Percentiles rank a stretch among this genome's conserved stretches.
These are phyloP conservation scores for Gobio occitaniae DNA, from an alignment of 2,797 vertebrate species.

Conservation along the genomic window DNA sequence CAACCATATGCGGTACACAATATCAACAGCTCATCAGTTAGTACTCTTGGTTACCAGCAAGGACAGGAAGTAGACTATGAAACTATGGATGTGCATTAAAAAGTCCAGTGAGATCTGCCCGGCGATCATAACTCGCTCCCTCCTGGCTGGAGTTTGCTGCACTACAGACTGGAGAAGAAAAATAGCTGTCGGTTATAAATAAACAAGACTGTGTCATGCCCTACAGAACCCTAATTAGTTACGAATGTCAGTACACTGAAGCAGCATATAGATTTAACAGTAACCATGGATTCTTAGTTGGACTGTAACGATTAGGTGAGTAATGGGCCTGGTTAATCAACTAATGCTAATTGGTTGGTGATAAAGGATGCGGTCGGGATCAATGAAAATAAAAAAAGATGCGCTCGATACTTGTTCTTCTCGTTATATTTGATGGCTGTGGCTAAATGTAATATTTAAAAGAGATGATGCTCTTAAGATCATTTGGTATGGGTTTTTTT, in stretches of 20 bases:
- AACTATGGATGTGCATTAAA: not conserved
- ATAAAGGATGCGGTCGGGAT: constrained; percentile 45
- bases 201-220: constrained; percentile 49
- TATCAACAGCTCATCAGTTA: constrained; percentile 7
- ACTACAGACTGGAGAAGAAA: constrained; percentile 12
- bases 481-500: not conserved
- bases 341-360: constrained; percentile 57
- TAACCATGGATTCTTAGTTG: constrained; percentile 61
- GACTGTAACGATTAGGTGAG: constrained; percentile 52
- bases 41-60: constrained; percentile 4
- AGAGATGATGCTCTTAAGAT: not conserved
- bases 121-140: not conserved
- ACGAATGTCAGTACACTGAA: constrained; percentile 52
- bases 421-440: not conserved
- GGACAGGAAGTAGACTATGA: not conserved
- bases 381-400: constrained; percentile 40
- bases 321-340: constrained; percentile 60
- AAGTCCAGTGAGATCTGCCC: not conserved
- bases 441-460: constrained; percentile 31
- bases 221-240: constrained; percentile 59
- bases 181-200: constrained; percentile 39
- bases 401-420: constrained; percentile 29
- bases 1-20: not conserved
- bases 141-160: constrained; percentile 34
- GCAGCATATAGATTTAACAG: constrained; percentile 62